phyloP scores from a whole-genome alignment of 2,888 invertebrate genomes.

The Aspidiotus destructor region DNA sequence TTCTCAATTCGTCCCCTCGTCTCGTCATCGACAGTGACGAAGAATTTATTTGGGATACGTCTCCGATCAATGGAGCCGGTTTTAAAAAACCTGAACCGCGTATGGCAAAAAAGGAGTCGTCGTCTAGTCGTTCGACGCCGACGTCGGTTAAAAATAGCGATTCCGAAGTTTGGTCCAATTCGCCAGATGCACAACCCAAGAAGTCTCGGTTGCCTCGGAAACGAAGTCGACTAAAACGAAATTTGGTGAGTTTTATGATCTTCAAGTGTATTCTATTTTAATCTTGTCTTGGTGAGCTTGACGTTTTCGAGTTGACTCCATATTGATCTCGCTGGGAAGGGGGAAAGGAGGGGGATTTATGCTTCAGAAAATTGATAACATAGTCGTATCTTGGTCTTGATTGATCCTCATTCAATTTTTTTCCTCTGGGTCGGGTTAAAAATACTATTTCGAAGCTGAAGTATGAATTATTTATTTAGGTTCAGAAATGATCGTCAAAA shows the following conservation, averaged over 20 bases:
- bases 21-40: slow-evolving; percentile 9
- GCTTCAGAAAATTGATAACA: no score
- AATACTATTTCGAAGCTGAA: no score
- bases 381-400: no score
- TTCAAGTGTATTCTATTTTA: no score
- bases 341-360: background rate
- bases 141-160: background rate
- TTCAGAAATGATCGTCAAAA: no score
- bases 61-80: background rate
- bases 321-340: background rate
- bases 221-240: slow-evolving; percentile 6
- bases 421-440: no score
- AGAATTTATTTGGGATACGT: slow-evolving; percentile 12
- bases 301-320: no score
- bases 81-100: slow-evolving; percentile 19
- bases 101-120: background rate
- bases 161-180: background rate
- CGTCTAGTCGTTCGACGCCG: slow-evolving; percentile 4
- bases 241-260: slow-evolving; percentile 3
- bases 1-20: background rate
- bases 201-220: background rate
- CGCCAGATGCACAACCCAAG: background rate
- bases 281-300: no score
- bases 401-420: no score
- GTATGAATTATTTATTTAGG: no score